Evolutionary conservation across 2,113 vertebrate species (phyloP), one percentile per base, ranked within the genome.

Genomic region (Australoheros scitulus): DNA sequence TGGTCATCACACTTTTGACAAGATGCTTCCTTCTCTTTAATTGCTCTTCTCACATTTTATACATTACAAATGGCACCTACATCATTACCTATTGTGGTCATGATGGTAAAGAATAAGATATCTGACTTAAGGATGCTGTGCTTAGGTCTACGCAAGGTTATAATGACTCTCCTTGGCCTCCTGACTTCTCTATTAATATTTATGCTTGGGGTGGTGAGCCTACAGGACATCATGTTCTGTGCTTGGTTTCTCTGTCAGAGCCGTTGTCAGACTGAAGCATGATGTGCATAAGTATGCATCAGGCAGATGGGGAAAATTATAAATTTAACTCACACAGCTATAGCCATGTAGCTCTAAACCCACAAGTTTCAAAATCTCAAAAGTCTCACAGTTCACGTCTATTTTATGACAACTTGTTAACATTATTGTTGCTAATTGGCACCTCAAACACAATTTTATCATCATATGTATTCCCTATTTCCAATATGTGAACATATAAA

Each of bases 161-260:
- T 80, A 77, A 90, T 88, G 87, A 92, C 82, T 88, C 83, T 91
- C 90, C 85, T 89, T 86, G 92, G 88, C 90, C 91, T 88, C 72
- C 76, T 63, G 88, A 81, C 64, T 81, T 84, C 64, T 85, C 65
- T 78, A 92, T 94, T 89, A 91, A 94, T 94, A 94, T 94, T 87
- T 87, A 94, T 94, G 91, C 75, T 61, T 55, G 26, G 55, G 61
- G 81, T 86, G 86, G 78, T 76, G 74, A 88, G 87, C 82, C 91
- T 91, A 90, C 93, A 92, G 89, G 89, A 89, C 81, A 75, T 63
- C 84, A 83, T 77, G 63, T 91, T 90, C 76, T 81, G 76, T 75
- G 61, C 88, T 83, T 83, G 82, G 80, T 88, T 91, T 80, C 75
- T 92, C 88, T 90, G 93, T 94, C 92, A 92, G 90, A 92, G 89